Percentiles rank a stretch among this genome's conserved stretches.
Conservation (phyloP, 2,888 invertebrate genomes). For the Ectemnius lituratus region DNA sequence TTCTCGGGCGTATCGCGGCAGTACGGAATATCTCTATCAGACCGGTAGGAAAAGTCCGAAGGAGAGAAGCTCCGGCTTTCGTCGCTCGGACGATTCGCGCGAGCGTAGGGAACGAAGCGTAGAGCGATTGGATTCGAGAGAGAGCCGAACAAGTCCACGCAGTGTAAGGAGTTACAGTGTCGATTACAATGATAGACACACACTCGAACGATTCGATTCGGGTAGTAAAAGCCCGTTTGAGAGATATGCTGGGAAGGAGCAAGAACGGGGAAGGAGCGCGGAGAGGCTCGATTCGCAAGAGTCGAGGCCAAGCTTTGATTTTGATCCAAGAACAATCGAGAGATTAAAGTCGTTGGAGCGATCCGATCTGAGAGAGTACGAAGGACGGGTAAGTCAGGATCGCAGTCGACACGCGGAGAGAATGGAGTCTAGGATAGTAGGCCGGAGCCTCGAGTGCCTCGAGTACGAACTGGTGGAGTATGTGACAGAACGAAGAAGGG, state of each 20-base stretch:
- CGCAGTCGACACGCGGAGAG: slow-evolving; percentile 59
- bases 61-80: slow-evolving; percentile 34
- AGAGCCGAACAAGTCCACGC: slow-evolving; percentile 54
- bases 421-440: slow-evolving; percentile 55
- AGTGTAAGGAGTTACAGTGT: slow-evolving; percentile 41
- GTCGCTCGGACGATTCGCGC: slow-evolving; percentile 38
- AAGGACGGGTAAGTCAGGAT: slow-evolving; percentile 39
- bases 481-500: slow-evolving; percentile 45
- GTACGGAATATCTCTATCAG: slow-evolving; percentile 64
- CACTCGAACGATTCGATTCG: slow-evolving; percentile 69
- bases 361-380: slow-evolving; percentile 20
- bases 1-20: slow-evolving; percentile 61
- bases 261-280: slow-evolving; percentile 67
- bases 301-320: slow-evolving; percentile 65
- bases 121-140: slow-evolving; percentile 67
- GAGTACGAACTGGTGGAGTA: slow-evolving; percentile 53
- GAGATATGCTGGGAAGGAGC: slow-evolving; percentile 45
- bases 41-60: slow-evolving; percentile 47
- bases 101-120: slow-evolving; percentile 63
- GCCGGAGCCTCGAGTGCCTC: slow-evolving; percentile 64
- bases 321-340: slow-evolving; percentile 71
- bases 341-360: slow-evolving; percentile 65
- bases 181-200: slow-evolving; percentile 70
- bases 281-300: slow-evolving; percentile 70
- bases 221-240: slow-evolving; percentile 67